These are phyloP conservation scores for Temnothorax curvispinosus DNA, from an alignment of 1,140 invertebrate genomes.

Conservation along the genomic window DNA sequence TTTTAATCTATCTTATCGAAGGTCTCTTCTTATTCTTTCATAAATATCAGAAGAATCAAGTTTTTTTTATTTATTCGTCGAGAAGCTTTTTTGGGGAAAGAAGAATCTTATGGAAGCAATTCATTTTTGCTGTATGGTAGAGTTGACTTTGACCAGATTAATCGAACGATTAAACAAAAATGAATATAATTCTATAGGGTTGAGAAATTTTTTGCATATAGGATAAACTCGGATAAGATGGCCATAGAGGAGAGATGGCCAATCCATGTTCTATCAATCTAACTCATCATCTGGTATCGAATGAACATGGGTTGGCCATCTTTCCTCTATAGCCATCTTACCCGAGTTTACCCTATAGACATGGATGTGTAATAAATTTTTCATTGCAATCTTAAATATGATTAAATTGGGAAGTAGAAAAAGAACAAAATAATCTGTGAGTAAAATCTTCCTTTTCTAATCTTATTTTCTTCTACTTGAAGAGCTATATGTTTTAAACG, in stretches of 20 bases:
- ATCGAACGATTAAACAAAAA: background rate
- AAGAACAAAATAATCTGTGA: background rate
- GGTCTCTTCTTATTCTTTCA: background rate
- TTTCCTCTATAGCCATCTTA: no score
- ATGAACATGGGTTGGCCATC: no score
- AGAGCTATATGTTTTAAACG: background rate
- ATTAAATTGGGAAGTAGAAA: background rate
- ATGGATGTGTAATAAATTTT: background rate
- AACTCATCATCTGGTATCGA: no score
- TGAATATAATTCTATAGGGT: background rate
- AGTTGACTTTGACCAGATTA: background rate
- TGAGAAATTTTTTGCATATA: background rate
- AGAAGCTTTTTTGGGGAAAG: background rate
- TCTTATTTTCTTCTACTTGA: background rate
- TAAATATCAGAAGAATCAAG: background rate
- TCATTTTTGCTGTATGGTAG: background rate
- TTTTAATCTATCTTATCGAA: background rate
- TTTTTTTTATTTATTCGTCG: constrained; percentile 46
- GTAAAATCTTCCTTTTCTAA: background rate
- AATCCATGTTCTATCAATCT: no score
- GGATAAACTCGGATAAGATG: no score
- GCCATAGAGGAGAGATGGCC: no score
- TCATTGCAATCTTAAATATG: constrained; percentile 4
- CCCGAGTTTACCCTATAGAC: no score
- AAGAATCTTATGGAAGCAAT: background rate